phyloP scores from a whole-genome alignment of 2,888 invertebrate species.

The Xestia rhomboidea region DNA sequence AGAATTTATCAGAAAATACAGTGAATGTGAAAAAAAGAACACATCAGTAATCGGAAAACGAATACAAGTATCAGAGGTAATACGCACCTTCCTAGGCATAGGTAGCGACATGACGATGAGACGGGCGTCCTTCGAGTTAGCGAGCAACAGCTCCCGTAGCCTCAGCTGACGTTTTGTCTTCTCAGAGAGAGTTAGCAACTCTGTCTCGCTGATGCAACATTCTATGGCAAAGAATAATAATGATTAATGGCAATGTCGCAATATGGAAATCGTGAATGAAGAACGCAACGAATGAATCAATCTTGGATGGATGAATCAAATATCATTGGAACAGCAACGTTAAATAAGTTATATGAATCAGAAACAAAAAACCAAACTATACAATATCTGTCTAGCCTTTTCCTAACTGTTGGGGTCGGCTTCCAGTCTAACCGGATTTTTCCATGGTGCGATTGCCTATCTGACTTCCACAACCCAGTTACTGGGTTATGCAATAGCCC shows the following conservation, averaged over 20 bases:
- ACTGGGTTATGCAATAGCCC: neutral
- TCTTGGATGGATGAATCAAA: neutral
- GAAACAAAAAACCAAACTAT: neutral
- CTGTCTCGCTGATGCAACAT: constrained; percentile 93
- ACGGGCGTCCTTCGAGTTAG: constrained; percentile 96
- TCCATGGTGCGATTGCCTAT: no score
- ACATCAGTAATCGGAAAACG: neutral
- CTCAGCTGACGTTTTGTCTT: constrained; percentile 98
- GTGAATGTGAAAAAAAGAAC: neutral
- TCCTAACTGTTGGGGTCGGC: no score
- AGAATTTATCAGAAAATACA: constrained; percentile 13
- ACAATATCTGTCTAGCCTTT: neutral
- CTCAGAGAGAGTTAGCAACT: constrained; percentile 93
- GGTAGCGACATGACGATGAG: constrained; percentile 99
- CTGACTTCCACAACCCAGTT: no score
- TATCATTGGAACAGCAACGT: neutral
- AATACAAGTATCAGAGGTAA: neutral
- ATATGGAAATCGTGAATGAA: neutral
- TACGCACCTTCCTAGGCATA: constrained; percentile 94
- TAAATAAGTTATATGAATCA: neutral
- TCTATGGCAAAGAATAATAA: constrained; percentile 82
- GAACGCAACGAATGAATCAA: neutral
- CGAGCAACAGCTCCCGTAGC: constrained; percentile 96
- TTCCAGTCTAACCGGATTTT: no score
- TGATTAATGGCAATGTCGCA: neutral